These are phyloP conservation scores for Microhierax caerulescens DNA, from an alignment of 2,797 vertebrate species.

Conservation along the genomic window DNA sequence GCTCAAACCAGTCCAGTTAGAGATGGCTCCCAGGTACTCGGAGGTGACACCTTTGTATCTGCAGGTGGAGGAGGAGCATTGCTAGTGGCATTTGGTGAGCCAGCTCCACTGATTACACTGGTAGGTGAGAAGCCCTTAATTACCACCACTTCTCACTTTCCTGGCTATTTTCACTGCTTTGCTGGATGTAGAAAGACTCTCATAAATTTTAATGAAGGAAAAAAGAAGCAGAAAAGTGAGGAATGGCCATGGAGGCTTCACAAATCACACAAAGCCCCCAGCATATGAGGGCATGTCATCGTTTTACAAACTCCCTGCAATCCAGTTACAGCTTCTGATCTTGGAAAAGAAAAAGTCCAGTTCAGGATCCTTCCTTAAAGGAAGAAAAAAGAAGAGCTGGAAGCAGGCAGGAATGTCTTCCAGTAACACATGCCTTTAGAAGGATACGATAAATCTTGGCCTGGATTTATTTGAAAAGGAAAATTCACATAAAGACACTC, in stretches of 20 bases:
- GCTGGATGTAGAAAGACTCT: neutral
- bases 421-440: slow-evolving; percentile 59
- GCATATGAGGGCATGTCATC: neutral
- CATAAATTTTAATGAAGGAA: neutral
- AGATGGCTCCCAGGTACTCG: neutral
- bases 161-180: neutral
- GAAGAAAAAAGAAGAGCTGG: slow-evolving; percentile 40
- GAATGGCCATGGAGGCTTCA: neutral
- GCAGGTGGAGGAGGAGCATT: neutral
- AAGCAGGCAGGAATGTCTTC: slow-evolving; percentile 58
- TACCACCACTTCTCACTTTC: neutral
- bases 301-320: neutral
- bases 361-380: neutral
- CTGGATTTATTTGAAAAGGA: slow-evolving; percentile 70
- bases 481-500: slow-evolving; percentile 68
- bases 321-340: neutral
- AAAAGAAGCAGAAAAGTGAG: neutral
- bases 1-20: neutral
- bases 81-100: neutral
- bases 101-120: neutral
- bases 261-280: neutral
- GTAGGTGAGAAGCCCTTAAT: neutral
- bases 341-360: neutral
- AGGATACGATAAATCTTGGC: slow-evolving; percentile 57
- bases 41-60: neutral